Conservation (phyloP, 92 coral and sea anemone genomes). For the Phenganax marumi region DNA sequence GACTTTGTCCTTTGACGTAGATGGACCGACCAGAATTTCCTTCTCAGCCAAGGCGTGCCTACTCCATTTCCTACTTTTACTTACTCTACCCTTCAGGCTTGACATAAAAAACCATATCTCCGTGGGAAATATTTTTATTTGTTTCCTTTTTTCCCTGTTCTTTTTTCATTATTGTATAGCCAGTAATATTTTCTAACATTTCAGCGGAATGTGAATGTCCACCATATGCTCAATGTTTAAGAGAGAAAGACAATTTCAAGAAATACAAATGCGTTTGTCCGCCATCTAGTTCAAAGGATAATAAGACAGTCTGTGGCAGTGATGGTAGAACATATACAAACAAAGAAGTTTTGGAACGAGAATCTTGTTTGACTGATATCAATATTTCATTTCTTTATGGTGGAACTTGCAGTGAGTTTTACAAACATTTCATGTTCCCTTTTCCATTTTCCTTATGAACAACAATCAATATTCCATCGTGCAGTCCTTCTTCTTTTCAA, state of each 20-base stretch:
- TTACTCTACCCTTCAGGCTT: too few relatives aligned
- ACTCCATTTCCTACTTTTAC: too few relatives aligned
- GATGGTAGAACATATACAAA: constrained; percentile 76
- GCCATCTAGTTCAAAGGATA: not conserved
- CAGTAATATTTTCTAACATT: not conserved
- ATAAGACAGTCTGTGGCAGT: constrained; percentile 76
- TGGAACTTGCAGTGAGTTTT: constrained; percentile 81
- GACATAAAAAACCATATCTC: too few relatives aligned
- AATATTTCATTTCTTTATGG: constrained; percentile 57
- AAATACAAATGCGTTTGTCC: constrained; percentile 40
- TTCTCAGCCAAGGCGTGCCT: too few relatives aligned
- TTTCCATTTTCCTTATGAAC: not conserved
- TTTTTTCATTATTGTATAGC: not conserved
- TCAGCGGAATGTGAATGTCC: constrained; percentile 31
- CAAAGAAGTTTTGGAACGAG: constrained; percentile 66
- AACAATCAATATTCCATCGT: not conserved
- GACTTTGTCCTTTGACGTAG: too few relatives aligned
- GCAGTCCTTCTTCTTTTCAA: not conserved
- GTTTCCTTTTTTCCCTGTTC: not conserved
- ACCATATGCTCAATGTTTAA: constrained; percentile 36
- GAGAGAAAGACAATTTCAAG: constrained; percentile 8
- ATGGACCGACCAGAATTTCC: too few relatives aligned
- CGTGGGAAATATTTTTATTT: too few relatives aligned
- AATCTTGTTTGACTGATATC: constrained; percentile 73
- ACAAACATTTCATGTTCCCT: not conserved